Base-by-base conservation (phyloP, 2,888 invertebrate genomes). In the Rhagophthalmus giganteus region DNA sequence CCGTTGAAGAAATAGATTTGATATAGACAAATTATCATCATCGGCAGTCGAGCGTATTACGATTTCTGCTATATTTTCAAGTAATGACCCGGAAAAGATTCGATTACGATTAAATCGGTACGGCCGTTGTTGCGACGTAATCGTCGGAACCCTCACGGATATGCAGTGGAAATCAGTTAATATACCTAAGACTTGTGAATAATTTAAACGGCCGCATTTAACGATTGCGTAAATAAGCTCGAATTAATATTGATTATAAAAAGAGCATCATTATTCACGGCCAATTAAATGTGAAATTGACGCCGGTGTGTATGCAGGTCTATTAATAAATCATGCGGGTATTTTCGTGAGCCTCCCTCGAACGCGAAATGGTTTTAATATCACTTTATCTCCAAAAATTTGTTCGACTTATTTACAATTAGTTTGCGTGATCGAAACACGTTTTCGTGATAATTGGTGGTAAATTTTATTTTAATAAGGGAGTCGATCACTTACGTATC, bases 221-320 rank as follows among this genome's bases (percentile, higher is more conserved):
- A n/a, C n/a, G n/a, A n/a, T n/a, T n/a, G 13, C n/a, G 11, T 6
- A 37, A 7, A 35, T 11, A n/a, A 20, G 16, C 13, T 28, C 16
- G 13, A 31, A 53, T 45, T 50, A 40, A 55, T 53, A 58, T 58
- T 52, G 53, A 58, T 58, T 49, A 49, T 47, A 28, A 46, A 46
- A 46, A 39, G 41, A 56, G 58, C 61, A 59, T 52, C 57, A 60
- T 63, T 60, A 66, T 64, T 64, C 58, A 63, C 58, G 55, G 59
- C 58, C 62, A 63, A 64, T 64, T 64, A 64, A 60, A 59, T 61
- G 62, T 56, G 59, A 63, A 64, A 66, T 57, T 58, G 63, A 63
- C 61, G 59, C 59, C 53, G 46, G 47, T 55, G 39, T 58, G 55
- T 47, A 48, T 51, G 51, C 34, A 44, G 32, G 47, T 58, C 59